phyloP scores from a whole-genome alignment of 1,140 invertebrate genomes.

The Orussus abietinus region DNA sequence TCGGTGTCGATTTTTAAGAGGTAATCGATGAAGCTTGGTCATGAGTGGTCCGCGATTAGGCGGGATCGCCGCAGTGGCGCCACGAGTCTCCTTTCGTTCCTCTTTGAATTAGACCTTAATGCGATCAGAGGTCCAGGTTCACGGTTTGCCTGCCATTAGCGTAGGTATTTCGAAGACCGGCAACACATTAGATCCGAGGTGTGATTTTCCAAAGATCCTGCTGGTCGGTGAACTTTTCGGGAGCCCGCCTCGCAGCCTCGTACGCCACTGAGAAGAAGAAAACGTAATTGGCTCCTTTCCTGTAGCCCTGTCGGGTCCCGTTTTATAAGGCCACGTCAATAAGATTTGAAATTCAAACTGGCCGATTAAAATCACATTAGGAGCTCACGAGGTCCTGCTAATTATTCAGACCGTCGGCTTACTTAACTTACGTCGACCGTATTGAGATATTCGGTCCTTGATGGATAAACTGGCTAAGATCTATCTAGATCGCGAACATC shows the following conservation, averaged over 20 bases:
- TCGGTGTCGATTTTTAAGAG: no score
- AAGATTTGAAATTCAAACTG: constrained; percentile 50
- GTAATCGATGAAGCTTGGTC: constrained; percentile 20
- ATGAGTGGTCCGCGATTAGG: constrained; percentile 35
- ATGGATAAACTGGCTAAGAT: no score
- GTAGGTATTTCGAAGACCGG: no score
- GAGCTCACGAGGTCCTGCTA: constrained; percentile 21
- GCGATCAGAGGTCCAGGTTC: constrained; percentile 15
- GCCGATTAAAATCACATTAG: constrained; percentile 51
- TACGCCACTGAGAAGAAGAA: constrained; percentile 28
- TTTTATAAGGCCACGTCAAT: constrained; percentile 27
- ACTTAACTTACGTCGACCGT: no score
- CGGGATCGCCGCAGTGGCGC: constrained; percentile 30
- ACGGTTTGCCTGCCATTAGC: constrained; percentile 22
- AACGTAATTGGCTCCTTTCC: constrained; percentile 30
- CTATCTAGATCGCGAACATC: no score
- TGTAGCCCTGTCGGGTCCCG: constrained; percentile 5
- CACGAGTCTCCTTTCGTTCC: constrained; percentile 35
- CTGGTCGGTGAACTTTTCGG: background rate
- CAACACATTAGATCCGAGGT: no score
- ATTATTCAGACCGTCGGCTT: no score
- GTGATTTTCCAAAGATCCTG: background rate
- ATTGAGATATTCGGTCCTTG: no score
- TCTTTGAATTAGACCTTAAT: constrained; percentile 41
- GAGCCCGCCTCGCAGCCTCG: no score